Percentiles rank a stretch among this genome's conserved stretches.
phyloP scores from a whole-genome alignment of 2,797 vertebrate species.

The Rhinella marina region DNA sequence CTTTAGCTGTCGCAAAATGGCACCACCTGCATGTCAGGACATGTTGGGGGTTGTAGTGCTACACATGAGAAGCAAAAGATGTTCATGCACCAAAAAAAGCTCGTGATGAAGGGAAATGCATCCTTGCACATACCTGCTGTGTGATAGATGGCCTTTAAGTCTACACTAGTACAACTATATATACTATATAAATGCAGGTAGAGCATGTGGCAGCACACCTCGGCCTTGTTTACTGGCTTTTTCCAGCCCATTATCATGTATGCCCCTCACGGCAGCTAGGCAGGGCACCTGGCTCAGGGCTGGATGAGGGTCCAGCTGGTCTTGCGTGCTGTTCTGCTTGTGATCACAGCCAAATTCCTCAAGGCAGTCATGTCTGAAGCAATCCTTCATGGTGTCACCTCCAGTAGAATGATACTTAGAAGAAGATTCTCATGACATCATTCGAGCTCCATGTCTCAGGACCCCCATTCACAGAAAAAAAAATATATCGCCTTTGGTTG shows the following conservation, averaged over 20 bases:
- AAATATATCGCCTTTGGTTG: no score
- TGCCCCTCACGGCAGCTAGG: neutral
- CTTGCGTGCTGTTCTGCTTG: constrained; percentile 49
- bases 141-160: neutral
- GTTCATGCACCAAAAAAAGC: no score
- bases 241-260: neutral
- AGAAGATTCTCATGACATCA: constrained; percentile 37
- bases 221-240: neutral
- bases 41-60: neutral
- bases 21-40: neutral
- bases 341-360: constrained; percentile 57
- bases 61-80: neutral
- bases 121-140: neutral
- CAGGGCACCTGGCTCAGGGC: constrained; percentile 34
- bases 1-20: neutral
- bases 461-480: neutral
- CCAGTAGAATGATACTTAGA: neutral
- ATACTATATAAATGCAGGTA: neutral
- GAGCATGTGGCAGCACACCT: neutral
- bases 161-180: neutral
- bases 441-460: neutral
- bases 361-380: constrained; percentile 47
- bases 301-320: constrained; percentile 52
- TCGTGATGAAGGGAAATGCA: neutral
- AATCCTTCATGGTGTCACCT: constrained; percentile 54